Conservation (phyloP, 2,113 vertebrate species). For the Oxyura jamaicensis region DNA sequence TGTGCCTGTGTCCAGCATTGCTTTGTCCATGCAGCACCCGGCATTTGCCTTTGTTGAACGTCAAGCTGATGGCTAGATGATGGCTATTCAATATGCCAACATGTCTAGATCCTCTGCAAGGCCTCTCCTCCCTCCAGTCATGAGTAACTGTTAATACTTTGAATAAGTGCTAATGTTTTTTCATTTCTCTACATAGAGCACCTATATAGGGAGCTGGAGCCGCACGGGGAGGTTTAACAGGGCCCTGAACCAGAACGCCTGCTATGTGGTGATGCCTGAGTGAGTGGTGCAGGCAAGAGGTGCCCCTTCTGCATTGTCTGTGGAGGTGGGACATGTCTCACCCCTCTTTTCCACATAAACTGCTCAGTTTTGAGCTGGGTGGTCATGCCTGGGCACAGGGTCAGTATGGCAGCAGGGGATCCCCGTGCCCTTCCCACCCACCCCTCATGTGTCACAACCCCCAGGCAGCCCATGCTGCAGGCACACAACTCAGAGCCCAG, state of each 20-base stretch:
- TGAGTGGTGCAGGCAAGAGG: accelerated
- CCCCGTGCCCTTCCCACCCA: not conserved
- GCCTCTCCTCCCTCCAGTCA: not conserved
- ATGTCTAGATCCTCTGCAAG: too few species aligned
- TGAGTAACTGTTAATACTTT: not conserved
- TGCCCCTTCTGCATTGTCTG: too few species aligned
- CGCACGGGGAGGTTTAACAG: accelerated
- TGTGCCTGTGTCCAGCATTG: too few species aligned
- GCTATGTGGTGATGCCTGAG: too few species aligned
- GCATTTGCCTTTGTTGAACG: too few species aligned
- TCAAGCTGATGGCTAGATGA: too few species aligned
- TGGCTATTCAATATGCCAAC: too few species aligned
- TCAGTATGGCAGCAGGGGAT: accelerated
- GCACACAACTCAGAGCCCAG: accelerated
- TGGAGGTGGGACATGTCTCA: not conserved
- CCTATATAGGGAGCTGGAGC: accelerated
- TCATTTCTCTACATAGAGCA: not conserved
- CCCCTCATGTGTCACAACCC: not conserved
- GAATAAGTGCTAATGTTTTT: not conserved
- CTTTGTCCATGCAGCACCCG: too few species aligned
- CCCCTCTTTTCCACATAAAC: accelerated
- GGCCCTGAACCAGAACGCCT: accelerated
- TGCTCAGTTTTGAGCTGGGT: accelerated
- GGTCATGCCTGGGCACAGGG: accelerated
- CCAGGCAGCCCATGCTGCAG: not conserved